These are phyloP conservation scores for Masnerella sp. DNA, from an alignment of 2,888 invertebrate genomes.

Conservation along the genomic window DNA sequence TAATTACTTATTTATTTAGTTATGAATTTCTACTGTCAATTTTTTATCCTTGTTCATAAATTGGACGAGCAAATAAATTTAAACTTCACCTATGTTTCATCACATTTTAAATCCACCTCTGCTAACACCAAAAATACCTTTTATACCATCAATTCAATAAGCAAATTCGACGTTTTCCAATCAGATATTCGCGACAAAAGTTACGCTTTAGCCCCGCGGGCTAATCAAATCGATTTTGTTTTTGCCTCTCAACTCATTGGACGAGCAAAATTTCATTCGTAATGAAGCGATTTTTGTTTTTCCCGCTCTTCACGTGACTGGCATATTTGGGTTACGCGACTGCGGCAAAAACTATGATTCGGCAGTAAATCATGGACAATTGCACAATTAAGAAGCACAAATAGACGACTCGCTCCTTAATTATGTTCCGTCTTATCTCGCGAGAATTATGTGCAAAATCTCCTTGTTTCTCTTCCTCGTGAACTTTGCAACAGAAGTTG, in stretches of 20 bases:
- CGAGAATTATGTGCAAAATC: conserved; percentile 31
- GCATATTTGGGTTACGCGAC: conserved; percentile 26
- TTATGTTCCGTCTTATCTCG: conserved; percentile 41
- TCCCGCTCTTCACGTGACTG: conserved; percentile 43
- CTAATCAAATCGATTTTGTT: conserved; percentile 23
- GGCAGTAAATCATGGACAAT: conserved; percentile 41
- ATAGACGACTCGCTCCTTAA: conserved; percentile 42
- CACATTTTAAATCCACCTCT: too few relatives aligned
- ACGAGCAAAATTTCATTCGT: conserved; percentile 15
- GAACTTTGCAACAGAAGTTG: not conserved
- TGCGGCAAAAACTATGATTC: conserved; percentile 40
- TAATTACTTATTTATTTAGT: too few relatives aligned
- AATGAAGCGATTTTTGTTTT: conserved; percentile 41
- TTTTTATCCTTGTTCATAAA: too few relatives aligned
- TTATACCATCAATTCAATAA: too few relatives aligned
- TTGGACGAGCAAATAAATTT: too few relatives aligned
- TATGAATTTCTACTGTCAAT: too few relatives aligned
- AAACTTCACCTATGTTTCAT: too few relatives aligned
- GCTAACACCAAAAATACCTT: too few relatives aligned
- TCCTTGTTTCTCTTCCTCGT: conserved; percentile 14
- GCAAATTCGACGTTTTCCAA: too few relatives aligned
- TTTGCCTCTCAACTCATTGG: conserved; percentile 21
- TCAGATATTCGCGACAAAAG: too few relatives aligned
- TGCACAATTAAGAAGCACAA: conserved; percentile 39
- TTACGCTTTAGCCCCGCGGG: too few relatives aligned